Conservation (phyloP, 2,797 vertebrate genomes). For the Myioborus miniatus region DNA sequence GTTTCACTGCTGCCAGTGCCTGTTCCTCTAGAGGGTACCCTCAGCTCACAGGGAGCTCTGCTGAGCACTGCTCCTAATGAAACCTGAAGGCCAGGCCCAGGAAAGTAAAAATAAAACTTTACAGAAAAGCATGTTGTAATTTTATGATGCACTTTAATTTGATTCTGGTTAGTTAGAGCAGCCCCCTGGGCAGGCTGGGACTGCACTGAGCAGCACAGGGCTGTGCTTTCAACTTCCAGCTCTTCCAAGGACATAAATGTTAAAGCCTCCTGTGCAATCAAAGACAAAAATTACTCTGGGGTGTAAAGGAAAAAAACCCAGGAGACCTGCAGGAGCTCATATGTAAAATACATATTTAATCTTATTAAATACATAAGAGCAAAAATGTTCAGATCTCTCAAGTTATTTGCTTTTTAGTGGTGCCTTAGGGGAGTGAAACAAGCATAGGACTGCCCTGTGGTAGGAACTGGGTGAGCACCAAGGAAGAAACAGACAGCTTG, state of each 20-base stretch:
- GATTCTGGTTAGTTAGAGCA: conserved; percentile 71
- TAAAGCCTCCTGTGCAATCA: conserved; percentile 21
- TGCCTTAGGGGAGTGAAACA: background rate
- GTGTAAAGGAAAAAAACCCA: background rate
- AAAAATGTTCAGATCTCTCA: background rate
- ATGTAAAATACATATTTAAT: background rate
- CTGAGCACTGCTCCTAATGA: conserved; percentile 35
- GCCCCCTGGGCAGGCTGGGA: conserved; percentile 15
- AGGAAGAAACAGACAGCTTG: background rate
- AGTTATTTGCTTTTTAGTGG: background rate
- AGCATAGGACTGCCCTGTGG: background rate
- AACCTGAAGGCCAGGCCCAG: conserved; percentile 58
- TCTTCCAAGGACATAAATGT: background rate
- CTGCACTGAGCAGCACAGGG: background rate
- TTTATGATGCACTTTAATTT: conserved; percentile 78
- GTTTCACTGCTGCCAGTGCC: background rate
- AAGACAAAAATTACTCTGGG: background rate
- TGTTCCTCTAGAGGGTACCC: conserved; percentile 68
- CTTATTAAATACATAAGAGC: background rate
- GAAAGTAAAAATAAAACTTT: conserved; percentile 47
- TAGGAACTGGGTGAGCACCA: background rate
- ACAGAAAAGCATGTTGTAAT: conserved; percentile 76
- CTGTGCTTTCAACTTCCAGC: conserved; percentile 21
- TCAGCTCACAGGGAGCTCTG: conserved; percentile 17
- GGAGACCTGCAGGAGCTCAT: background rate